A percentile compares a stretch with the other conserved stretches of the same genome.
phyloP scores from a whole-genome alignment of 2,797 vertebrate species.

The Myotis vivesi region DNA sequence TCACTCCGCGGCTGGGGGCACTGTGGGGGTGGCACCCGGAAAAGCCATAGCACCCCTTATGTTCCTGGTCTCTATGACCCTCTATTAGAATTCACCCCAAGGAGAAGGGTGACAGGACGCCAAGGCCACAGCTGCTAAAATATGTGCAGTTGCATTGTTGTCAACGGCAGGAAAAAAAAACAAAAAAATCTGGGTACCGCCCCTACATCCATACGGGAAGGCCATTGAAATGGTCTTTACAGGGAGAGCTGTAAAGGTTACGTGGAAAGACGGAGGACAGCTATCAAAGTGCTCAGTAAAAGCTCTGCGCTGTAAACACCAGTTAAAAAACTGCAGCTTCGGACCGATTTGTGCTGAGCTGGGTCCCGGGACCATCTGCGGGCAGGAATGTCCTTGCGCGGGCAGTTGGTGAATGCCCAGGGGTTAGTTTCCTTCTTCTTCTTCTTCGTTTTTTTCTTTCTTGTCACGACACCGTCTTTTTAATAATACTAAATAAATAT shows the following conservation, averaged over 20 bases:
- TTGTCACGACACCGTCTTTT: not conserved
- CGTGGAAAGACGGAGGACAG: not conserved
- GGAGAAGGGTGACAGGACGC: not conserved
- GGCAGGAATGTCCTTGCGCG: not conserved
- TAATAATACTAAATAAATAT: constrained; percentile 20
- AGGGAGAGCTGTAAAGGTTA: not conserved
- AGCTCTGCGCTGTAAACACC: not conserved
- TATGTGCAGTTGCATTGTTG: rapidly evolving
- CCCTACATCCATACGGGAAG: not conserved
- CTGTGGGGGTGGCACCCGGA: not conserved
- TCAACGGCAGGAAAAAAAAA: not conserved
- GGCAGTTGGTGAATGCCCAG: not conserved
- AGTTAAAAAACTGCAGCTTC: not conserved
- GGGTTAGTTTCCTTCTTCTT: not conserved
- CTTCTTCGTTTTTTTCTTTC: not conserved
- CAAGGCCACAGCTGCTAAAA: not conserved
- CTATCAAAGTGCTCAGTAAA: not conserved
- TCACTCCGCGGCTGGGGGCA: too few species aligned
- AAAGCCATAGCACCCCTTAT: not conserved
- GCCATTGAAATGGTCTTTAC: not conserved
- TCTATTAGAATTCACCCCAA: not conserved
- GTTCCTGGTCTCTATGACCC: not conserved
- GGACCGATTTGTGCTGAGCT: not conserved
- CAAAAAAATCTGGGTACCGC: too few species aligned
- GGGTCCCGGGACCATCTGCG: not conserved